Evolutionary conservation across 2,888 invertebrate genomes (phyloP).

Genomic region (Uloborus plumipes): DNA sequence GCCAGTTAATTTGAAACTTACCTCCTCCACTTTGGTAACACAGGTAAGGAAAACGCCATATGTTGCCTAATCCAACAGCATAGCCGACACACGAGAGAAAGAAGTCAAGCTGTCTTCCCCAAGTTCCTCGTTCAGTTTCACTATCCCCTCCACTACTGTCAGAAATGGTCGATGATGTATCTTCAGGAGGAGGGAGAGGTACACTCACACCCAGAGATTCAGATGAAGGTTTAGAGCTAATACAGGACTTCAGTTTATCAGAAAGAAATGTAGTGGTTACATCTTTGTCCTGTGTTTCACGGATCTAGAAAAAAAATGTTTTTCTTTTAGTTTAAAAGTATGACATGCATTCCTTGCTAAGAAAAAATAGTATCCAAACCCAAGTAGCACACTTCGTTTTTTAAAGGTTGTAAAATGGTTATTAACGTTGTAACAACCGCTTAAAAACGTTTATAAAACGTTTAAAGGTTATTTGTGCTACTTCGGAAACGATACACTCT

Average conservation of each 20-base stretch:
- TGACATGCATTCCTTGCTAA: too few species aligned
- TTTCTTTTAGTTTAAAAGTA: too few species aligned
- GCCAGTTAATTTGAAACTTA: background rate
- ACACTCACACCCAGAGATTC: constrained; percentile 21
- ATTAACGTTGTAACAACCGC: too few species aligned
- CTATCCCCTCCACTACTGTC: constrained; percentile 11
- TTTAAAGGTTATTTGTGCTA: too few species aligned
- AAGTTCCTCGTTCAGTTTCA: constrained; percentile 41
- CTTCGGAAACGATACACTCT: too few species aligned
- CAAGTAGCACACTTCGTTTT: too few species aligned
- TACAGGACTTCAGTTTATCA: constrained; percentile 19
- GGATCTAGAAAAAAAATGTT: too few species aligned
- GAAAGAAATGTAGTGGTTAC: background rate
- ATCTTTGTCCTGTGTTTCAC: constrained; percentile 5
- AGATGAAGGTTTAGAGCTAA: constrained; percentile 18
- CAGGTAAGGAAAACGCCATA: constrained; percentile 64
- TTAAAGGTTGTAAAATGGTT: too few species aligned
- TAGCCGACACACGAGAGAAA: constrained; percentile 64
- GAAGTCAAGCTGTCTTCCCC: constrained; percentile 63
- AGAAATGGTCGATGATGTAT: constrained; percentile 45
- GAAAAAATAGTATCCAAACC: too few species aligned
- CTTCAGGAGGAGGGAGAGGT: constrained; percentile 55
- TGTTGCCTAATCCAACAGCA: constrained; percentile 64
- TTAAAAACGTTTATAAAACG: too few species aligned
- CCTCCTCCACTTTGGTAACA: constrained; percentile 64